These are phyloP conservation scores for Xiphophorus maculatus DNA, from an alignment of 2,113 vertebrate genomes.

Conservation along the genomic window DNA sequence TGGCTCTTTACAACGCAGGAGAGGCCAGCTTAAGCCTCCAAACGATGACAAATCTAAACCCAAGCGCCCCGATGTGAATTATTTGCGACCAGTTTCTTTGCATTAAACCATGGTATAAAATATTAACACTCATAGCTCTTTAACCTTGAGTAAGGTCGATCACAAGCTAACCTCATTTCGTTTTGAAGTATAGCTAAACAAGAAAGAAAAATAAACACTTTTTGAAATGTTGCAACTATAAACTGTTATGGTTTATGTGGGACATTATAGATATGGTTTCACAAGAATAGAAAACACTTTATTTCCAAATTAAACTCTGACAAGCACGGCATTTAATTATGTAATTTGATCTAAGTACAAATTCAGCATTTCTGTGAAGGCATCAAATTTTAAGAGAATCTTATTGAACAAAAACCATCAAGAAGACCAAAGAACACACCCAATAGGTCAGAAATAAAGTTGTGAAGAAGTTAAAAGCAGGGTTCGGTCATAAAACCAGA, in stretches of 20 bases:
- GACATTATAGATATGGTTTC: background rate
- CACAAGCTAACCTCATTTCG: background rate
- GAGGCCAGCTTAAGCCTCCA: conserved; percentile 13
- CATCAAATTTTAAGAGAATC: background rate
- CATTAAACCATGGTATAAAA: background rate
- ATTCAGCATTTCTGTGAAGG: background rate
- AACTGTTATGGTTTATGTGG: background rate
- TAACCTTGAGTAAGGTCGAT: conserved; percentile 1
- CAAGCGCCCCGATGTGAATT: conserved; percentile 21
- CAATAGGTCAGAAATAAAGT: background rate
- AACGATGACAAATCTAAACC: conserved; percentile 23
- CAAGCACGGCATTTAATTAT: background rate
- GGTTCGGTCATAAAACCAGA: background rate
- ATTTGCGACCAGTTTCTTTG: conserved; percentile 19
- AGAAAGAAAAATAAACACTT: background rate
- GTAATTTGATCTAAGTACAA: no score
- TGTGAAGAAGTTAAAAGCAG: background rate
- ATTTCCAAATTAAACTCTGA: background rate
- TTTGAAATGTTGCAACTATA: background rate
- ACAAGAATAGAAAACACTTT: background rate
- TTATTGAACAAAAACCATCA: background rate
- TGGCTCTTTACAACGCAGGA: conserved; percentile 22
- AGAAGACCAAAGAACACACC: background rate
- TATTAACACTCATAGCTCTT: background rate
- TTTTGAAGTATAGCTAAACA: background rate